Evolutionary conservation across 2,797 vertebrate genomes (phyloP), one percentile per base, ranked within the genome.

Genomic region (Sus cebifrons): DNA sequence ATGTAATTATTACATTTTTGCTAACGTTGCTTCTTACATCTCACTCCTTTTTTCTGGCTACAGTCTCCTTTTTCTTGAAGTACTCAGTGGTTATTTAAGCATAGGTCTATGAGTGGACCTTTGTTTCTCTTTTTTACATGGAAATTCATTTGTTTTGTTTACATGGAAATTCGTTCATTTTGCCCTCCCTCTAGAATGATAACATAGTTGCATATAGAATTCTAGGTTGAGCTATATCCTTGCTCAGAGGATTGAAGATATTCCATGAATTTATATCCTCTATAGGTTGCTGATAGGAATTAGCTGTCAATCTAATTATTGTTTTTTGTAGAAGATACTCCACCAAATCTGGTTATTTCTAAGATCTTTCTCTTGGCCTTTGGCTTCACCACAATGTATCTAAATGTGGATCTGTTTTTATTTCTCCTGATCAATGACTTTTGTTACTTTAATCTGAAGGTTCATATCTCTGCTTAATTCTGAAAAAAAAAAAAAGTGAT

Each of bases 341-440:
- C 89, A 52, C 52, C 75, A 73, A 52, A 52, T 40, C 13, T 88
- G 20, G 20, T 75, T 81, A 84, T 56, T 93, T 82, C 60, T 44
- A 73, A 85, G 73, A 82, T 78, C 32, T 81, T 96, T 87, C 54
- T 91, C 40, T 81, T 84, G 85, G 56, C 29, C 8, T 91, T 78
- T 54, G 10, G 49, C 56, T 88, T 95, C 17, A 85, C 29, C 16
- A 32, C 9, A 85, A 56, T 75, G 11, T 64, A 52, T 86, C 40
- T 92, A 88, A 82, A 78, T 84, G 64, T 56, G 5, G 11, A 67
- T 85, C 68, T 74, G 27, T 68, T 70, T 54, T 94, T 71, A 18
- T 92, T 58, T 25, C 65, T 49, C 25, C 29, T 78, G 27, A 75
- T 96, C 58, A 52, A 13, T 86, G 71, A 44, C 65, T 84, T 86